Evolutionary conservation across 37 sponge, comb jelly and placozoan genomes (phyloP).

Genomic region (Halisarca cf. caerulea): DNA sequence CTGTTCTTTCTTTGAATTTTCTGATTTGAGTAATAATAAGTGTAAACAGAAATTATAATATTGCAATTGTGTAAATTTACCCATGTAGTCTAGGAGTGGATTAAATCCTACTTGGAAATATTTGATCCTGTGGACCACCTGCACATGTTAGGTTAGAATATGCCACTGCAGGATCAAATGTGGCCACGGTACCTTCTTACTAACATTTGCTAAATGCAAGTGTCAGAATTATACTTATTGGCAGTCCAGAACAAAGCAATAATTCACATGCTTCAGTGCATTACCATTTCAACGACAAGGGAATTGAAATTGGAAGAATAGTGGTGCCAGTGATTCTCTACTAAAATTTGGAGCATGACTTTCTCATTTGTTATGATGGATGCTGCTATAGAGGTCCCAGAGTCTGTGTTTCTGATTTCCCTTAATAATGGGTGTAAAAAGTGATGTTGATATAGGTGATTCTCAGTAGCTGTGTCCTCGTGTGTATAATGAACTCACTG

Average conservation of each 20-base stretch:
- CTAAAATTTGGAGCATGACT: conserved; percentile 43
- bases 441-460: conserved; percentile 69
- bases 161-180: conserved; percentile 75
- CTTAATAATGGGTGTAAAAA: conserved; percentile 53
- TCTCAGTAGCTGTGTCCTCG: conserved; percentile 66
- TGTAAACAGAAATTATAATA: too few species aligned
- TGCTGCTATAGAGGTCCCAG: conserved; percentile 74
- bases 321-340: conserved; percentile 58
- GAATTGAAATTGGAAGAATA: conserved; percentile 38
- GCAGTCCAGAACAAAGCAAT: conserved; percentile 29
- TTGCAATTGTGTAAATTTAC: too few species aligned
- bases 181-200: conserved; percentile 69
- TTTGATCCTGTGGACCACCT: too few species aligned
- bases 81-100: too few species aligned
- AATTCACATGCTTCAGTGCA: conserved; percentile 49
- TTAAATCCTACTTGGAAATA: too few species aligned
- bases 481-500: conserved; percentile 29
- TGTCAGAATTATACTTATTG: conserved; percentile 58
- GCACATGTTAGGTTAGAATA: conserved; percentile 39
- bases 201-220: conserved; percentile 24
- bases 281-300: conserved; percentile 48
- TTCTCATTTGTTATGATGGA: conserved; percentile 72
- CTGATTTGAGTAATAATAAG: too few species aligned
- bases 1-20: too few species aligned
- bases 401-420: conserved; percentile 55